Evolutionary conservation across 2,888 invertebrate genomes (phyloP), one percentile per base, ranked within the genome.

Genomic region (Cantharis nigra): DNA sequence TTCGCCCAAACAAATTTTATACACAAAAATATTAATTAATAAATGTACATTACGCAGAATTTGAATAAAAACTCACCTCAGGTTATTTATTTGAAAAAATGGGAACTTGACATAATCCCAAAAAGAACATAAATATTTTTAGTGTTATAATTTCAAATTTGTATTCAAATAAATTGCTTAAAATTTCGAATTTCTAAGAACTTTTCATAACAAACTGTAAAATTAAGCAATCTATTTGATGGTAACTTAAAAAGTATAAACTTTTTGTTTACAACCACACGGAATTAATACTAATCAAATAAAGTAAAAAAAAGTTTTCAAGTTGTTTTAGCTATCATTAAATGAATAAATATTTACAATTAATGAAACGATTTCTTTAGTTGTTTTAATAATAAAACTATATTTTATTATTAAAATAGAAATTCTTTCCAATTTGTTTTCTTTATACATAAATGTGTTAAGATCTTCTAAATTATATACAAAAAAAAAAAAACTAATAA

Each of bases 211-310:
- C 49, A n/a, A 49, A n/a, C n/a, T n/a, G 49, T 49, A 69, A 67
- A 63, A 63, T 64, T 75, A 75, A 75, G 75, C 71, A 71, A 75
- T 67, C 75, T 71, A 26, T 70, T 69, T 75, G 71, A 71, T 71
- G 71, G 70, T 75, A 71, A 67, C 70, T 75, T 63, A 65, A 70
- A 74, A 62, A 62, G 73, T 69, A 69, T 74, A 62, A 74, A 74
- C 49, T 69, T 67, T 67, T 67, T 67, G 18, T 49, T 72, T 64
- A 64, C 65, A 63, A 65, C 64, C 72, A 72, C 20, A 72, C 11
- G 23, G 63, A 65, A 49, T 9, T 62, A 30, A 49, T 9, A n/a
- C 49, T n/a, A 72, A 67, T 28, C 14, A 49, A 72, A 16, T 14
- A 20, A 23, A 71, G 28, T 28, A 28, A 14, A 71, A 71, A 71